Conservation (phyloP, 2,113 vertebrate genomes). For the Gila orcuttii region DNA sequence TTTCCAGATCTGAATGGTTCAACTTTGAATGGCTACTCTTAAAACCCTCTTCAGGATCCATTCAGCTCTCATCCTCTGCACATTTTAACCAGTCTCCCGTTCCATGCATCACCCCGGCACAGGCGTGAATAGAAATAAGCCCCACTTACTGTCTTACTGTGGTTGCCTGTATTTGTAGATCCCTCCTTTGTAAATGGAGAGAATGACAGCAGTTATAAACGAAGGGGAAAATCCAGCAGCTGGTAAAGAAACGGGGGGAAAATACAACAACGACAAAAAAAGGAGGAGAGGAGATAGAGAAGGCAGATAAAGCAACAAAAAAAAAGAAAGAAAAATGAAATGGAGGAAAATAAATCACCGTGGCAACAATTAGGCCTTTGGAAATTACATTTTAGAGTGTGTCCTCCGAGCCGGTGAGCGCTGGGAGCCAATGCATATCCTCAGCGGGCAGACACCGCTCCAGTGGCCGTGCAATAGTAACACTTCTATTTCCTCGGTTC, state of each 20-base stretch:
- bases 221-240: constrained; percentile 57
- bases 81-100: background rate
- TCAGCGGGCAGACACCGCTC: constrained; percentile 64
- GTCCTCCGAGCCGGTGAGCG: constrained; percentile 61
- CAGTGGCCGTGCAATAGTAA: constrained; percentile 77
- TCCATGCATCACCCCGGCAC: constrained; percentile 3
- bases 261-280: constrained; percentile 53
- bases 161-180: constrained; percentile 68
- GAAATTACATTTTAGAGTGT: constrained; percentile 64
- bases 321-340: constrained; percentile 53
- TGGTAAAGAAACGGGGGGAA: constrained; percentile 31
- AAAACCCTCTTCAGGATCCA: constrained; percentile 3
- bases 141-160: constrained; percentile 74
- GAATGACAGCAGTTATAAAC: constrained; percentile 61
- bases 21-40: constrained; percentile 46
- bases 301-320: constrained; percentile 36
- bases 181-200: constrained; percentile 65
- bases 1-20: constrained; percentile 6
- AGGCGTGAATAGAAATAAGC: constrained; percentile 54
- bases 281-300: constrained; percentile 40
- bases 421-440: constrained; percentile 70
- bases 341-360: constrained; percentile 52
- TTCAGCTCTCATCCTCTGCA: constrained; percentile 6
- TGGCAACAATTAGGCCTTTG: constrained; percentile 59
- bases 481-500: constrained; percentile 72